Evolutionary conservation across 2,797 vertebrate genomes (phyloP).

Genomic region (Tinamus major): DNA sequence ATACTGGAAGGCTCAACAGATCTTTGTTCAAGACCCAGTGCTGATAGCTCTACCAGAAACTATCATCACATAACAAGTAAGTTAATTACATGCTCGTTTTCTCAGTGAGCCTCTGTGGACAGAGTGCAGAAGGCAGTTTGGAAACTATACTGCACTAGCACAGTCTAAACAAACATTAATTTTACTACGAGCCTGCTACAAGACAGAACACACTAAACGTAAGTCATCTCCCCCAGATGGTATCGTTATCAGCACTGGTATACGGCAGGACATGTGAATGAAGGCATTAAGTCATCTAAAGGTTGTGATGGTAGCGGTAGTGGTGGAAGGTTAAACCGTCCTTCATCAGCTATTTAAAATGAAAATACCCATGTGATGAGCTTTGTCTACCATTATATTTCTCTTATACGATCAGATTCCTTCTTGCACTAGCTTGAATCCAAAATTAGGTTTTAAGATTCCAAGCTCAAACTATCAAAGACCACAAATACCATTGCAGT

Average conservation of each 20-base stretch:
- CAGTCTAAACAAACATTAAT: constrained; percentile 10
- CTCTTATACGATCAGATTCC: neutral
- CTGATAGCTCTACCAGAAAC: constrained; percentile 81
- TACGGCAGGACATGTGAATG: constrained; percentile 68
- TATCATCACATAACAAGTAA: constrained; percentile 12
- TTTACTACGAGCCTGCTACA: constrained; percentile 29
- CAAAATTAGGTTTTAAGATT: constrained; percentile 1
- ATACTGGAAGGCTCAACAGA: constrained; percentile 51
- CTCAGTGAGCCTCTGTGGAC: neutral
- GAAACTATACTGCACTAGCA: constrained; percentile 23
- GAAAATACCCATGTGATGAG: constrained; percentile 31
- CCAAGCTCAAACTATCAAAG: constrained; percentile 57
- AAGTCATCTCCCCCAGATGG: constrained; percentile 65
- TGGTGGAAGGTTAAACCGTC: constrained; percentile 85
- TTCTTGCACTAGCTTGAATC: neutral
- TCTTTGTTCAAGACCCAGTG: constrained; percentile 76
- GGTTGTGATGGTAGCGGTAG: constrained; percentile 80
- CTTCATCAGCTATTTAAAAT: constrained; percentile 61
- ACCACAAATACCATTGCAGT: constrained; percentile 16
- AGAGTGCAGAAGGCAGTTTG: constrained; percentile 22
- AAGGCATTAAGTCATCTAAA: constrained; percentile 60
- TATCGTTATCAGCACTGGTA: constrained; percentile 81
- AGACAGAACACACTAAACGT: constrained; percentile 15
- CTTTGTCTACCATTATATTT: constrained; percentile 2
- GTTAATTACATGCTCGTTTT: neutral